These are phyloP conservation scores for Chymomyza procnemis DNA, from an alignment of 2,888 invertebrate genomes.

Conservation along the genomic window DNA sequence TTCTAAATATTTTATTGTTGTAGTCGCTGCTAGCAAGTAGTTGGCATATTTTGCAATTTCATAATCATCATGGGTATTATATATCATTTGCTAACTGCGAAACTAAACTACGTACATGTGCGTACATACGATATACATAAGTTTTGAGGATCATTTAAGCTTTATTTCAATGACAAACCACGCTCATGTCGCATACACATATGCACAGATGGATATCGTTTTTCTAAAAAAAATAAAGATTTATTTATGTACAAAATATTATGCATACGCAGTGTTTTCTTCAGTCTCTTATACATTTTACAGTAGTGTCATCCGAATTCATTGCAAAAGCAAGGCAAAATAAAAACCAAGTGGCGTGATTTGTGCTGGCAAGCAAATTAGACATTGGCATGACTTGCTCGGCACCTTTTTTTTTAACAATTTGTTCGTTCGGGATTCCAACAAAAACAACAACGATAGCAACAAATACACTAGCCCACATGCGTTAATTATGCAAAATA, in stretches of 20 bases:
- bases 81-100: too few relatives aligned
- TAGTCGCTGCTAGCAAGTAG: conserved; percentile 3
- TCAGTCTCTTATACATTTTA: conserved; percentile 2
- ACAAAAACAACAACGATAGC: not conserved
- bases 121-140: too few relatives aligned
- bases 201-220: too few relatives aligned
- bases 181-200: too few relatives aligned
- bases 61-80: conserved; percentile 29
- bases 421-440: not conserved
- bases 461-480: not conserved
- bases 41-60: conserved; percentile 39
- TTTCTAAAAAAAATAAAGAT: not conserved
- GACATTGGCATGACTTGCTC: conserved; percentile 31
- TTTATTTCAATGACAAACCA: too few relatives aligned
- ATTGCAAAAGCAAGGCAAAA: conserved; percentile 14
- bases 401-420: conserved; percentile 25
- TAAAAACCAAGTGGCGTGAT: conserved; percentile 58
- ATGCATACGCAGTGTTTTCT: conserved; percentile 46
- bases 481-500: not conserved
- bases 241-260: conserved; percentile 33
- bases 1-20: conserved; percentile 11
- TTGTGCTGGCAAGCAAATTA: conserved; percentile 39
- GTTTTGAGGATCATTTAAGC: too few relatives aligned
- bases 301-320: not conserved
- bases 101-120: too few relatives aligned